Evolutionary conservation across 2,888 invertebrate species (phyloP), one percentile per base, ranked within the genome.

Genomic region (Tetheella fluctuosa): DNA sequence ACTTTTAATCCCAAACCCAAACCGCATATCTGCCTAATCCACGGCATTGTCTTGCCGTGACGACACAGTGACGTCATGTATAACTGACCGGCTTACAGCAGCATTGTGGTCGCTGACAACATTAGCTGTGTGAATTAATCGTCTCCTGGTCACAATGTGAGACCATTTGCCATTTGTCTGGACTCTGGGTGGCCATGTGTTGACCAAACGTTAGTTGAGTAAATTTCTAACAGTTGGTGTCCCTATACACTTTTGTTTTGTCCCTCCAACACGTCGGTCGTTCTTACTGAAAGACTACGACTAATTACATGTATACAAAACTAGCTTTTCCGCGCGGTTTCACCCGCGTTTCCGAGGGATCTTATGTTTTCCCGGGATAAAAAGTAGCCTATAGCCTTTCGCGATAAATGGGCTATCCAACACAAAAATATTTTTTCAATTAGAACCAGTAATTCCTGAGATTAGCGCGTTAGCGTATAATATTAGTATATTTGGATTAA

Each of bases 41-140:
- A 15, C 1, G 10, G 5, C 20, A 48, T 17, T 48, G 20, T 48
- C 20, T 20, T 17, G 10, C 20, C 10, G 48, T 48, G 48, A 20
- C 48, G 48, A 7, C 48, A 48, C 64, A 34, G 54, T 60, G 54
- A 17, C 55, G 65, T 67, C 67, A 71, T 67, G 62, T 64, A 73
- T 64, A 69, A 61, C 59, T 65, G 57, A 60, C 53, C 57, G 64
- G 73, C 67, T 73, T 67, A 68, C 28, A 59, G 39, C 63, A 61
- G 63, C 71, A 68, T 62, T 64, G 73, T 62, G 30, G 39, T 20
- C 55, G 20, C 34, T 67, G 73, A 71, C 71, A 67, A 63, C 65
- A 63, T 70, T 67, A 71, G 66, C 68, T 66, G 62, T 59, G 68
- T 62, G 63, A 73, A 73, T 73, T 73, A 73, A 73, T 73, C 67